Evolutionary conservation across 2,113 vertebrate genomes (phyloP), one percentile per base, ranked within the genome.

Genomic region (Pagrus major): DNA sequence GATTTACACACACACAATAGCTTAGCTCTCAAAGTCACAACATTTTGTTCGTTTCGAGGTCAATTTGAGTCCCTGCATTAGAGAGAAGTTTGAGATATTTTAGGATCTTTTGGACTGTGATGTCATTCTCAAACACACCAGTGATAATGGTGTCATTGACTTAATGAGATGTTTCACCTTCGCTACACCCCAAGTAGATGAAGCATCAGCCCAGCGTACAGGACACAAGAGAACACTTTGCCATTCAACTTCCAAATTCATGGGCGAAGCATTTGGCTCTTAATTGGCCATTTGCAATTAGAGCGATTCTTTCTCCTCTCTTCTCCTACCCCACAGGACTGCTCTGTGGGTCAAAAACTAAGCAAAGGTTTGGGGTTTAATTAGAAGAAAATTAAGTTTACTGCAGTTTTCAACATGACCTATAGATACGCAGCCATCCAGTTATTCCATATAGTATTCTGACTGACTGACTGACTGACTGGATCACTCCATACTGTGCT

Each of bases 101-200:
- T 83, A 25, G 73, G 39, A 76, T 55, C 29, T 61, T 59, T 80
- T 20, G 11, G 25, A 70, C 44, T 58, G 41, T 61, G 66, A 84
- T 72, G 44, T 71, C 46, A 61, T 56, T 49, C 23, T 41, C 63
- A 74, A 71, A 67, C 69, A 63, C 66, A 44, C 27, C 16, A 69
- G 66, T 72, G 33, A 81, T 71, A 69, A 87, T 74, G 29, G 51
- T 85, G 77, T 91, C 86, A 90, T 84, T 84, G 79, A 72, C 59
- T 85, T 91, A 86, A 91, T 90, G 91, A 86, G 80, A 33, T 14
- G 71, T 87, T 86, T 92, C 90, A 86, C 86, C 85, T 88, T 74
- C 21, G 14, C 69, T 71, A 23, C 46, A 49, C 41, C 56, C 51
- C 35, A 12, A 54, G 61, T 49, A 56, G 67, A 63, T 27, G 52